phyloP scores from a whole-genome alignment of 2,113 vertebrate species.

The Elgaria multicarinata region DNA sequence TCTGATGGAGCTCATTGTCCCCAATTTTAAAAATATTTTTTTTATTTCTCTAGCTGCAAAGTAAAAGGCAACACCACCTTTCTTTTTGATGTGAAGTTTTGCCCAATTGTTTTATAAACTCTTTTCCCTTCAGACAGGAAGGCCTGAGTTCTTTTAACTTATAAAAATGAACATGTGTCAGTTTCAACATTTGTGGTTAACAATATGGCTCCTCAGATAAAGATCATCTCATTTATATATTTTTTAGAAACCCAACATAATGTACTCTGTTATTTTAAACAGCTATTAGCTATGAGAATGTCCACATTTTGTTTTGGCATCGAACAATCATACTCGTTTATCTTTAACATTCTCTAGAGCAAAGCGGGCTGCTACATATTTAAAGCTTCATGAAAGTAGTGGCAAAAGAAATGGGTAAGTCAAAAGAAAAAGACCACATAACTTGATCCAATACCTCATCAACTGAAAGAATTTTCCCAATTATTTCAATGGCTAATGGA shows the following conservation, averaged over 20 bases:
- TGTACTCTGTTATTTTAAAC: constrained; percentile 38
- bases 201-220: constrained; percentile 51
- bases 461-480: neutral
- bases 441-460: neutral
- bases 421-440: neutral
- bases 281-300: constrained; percentile 61
- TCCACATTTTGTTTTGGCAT: constrained; percentile 57
- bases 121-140: neutral
- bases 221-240: constrained; percentile 52
- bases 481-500: neutral
- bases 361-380: constrained; percentile 30
- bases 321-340: constrained; percentile 52
- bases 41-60: neutral
- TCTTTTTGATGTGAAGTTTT: neutral
- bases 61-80: neutral
- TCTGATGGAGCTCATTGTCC: no score
- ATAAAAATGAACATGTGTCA: neutral
- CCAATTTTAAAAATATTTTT: neutral
- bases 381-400: constrained; percentile 25
- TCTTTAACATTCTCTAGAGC: constrained; percentile 56
- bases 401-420: neutral
- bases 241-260: constrained; percentile 55
- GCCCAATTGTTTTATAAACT: neutral
- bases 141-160: neutral
- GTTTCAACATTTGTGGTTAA: constrained; percentile 43